These are phyloP conservation scores for Druon quercuslanigerum DNA, from an alignment of 1,140 invertebrate genomes.

Conservation along the genomic window DNA sequence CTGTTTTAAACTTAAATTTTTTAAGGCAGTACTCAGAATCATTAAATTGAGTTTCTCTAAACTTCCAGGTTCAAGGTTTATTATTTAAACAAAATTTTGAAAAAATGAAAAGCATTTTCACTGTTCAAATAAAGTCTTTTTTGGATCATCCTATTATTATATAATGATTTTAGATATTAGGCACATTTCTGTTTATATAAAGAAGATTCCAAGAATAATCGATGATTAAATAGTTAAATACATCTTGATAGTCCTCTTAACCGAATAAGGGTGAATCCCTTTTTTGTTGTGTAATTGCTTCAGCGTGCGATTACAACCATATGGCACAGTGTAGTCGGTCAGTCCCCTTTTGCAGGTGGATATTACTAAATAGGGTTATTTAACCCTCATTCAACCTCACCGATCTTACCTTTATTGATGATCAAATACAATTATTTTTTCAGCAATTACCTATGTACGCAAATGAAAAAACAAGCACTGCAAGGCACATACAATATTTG, in stretches of 20 bases:
- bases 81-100: no score
- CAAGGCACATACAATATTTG: neutral
- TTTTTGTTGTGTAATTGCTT: constrained; percentile 41
- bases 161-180: no score
- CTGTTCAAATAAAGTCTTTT: no score
- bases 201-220: neutral
- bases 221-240: neutral
- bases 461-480: neutral
- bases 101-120: no score
- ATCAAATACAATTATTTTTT: constrained; percentile 18
- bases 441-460: neutral
- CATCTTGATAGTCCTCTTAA: neutral
- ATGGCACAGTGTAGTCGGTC: constrained; percentile 37
- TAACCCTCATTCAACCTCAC: constrained; percentile 42
- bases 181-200: no score
- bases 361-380: constrained; percentile 59
- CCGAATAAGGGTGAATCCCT: constrained; percentile 2
- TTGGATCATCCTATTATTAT: no score
- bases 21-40: no score
- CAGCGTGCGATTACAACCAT: constrained; percentile 56
- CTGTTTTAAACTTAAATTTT: no score
- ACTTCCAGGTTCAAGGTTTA: no score
- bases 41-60: no score
- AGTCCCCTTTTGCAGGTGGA: constrained; percentile 47
- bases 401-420: constrained; percentile 14